Conservation (phyloP, 1,140 invertebrate species). For the Drosophila albomicans region DNA sequence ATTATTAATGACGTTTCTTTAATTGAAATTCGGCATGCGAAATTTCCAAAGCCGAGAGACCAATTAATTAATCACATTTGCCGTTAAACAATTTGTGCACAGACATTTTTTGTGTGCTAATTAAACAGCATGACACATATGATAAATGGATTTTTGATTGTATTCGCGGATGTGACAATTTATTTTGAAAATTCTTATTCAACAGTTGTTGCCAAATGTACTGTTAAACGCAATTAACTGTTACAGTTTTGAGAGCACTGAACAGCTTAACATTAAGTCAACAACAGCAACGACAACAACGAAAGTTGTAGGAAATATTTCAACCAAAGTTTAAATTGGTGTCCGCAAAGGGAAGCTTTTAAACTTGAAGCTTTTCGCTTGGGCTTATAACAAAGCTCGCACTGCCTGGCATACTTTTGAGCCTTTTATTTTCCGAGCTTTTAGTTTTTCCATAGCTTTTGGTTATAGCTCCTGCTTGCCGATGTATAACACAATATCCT, state of each 20-base stretch:
- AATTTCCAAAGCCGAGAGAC: conserved; percentile 29
- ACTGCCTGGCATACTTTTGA: too few species aligned
- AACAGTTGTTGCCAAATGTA: conserved; percentile 10
- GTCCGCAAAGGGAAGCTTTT: neutral
- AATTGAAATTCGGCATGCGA: conserved; percentile 63
- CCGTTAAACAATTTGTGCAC: conserved; percentile 54
- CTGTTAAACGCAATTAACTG: conserved; percentile 19
- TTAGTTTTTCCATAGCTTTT: neutral
- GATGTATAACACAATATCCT: neutral
- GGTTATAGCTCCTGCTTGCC: neutral
- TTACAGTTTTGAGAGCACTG: neutral
- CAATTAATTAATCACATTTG: conserved; percentile 67
- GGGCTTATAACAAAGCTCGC: neutral
- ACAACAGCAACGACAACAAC: neutral
- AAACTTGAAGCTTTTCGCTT: neutral
- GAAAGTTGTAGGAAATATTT: neutral
- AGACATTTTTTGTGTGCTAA: conserved; percentile 48
- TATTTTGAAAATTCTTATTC: conserved; percentile 27
- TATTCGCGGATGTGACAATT: conserved; percentile 12
- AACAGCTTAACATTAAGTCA: neutral
- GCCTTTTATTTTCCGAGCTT: too few species aligned
- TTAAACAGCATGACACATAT: conserved; percentile 45
- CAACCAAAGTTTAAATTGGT: neutral
- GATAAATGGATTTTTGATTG: conserved; percentile 38
- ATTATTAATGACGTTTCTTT: conserved; percentile 62